phyloP scores from a whole-genome alignment of 1,140 invertebrate genomes.

The Conopomorpha cramerella region DNA sequence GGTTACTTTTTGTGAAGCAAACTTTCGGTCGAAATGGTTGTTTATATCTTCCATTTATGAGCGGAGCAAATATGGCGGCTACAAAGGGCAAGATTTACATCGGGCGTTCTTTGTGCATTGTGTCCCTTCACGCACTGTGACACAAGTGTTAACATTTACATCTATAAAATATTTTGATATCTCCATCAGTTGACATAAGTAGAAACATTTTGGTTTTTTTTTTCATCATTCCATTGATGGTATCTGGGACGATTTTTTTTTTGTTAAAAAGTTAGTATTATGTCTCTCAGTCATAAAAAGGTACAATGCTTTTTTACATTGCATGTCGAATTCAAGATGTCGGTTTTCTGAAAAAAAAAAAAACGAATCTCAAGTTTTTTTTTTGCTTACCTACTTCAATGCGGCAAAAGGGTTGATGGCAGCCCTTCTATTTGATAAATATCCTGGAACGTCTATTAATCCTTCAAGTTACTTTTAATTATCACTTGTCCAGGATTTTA shows the following conservation, averaged over 20 bases:
- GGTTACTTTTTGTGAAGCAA: slow-evolving; percentile 10
- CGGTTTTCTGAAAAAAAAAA: too few relatives aligned
- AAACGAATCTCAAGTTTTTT: too few relatives aligned
- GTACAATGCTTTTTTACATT: too few relatives aligned
- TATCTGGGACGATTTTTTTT: too few relatives aligned
- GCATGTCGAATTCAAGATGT: too few relatives aligned
- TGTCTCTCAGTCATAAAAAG: too few relatives aligned
- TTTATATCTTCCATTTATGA: slow-evolving; percentile 49
- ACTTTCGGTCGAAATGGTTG: slow-evolving; percentile 35
- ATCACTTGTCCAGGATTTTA: slow-evolving; percentile 39
- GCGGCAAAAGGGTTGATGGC: too few relatives aligned
- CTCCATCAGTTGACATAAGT: slow-evolving; percentile 51
- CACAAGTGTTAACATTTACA: slow-evolving; percentile 53
- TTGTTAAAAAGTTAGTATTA: too few relatives aligned
- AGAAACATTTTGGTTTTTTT: too few relatives aligned
- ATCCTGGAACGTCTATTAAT: slow-evolving; percentile 29
- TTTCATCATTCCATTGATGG: slow-evolving; percentile 8
- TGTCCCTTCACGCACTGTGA: slow-evolving; percentile 43
- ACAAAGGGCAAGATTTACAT: slow-evolving; percentile 45
- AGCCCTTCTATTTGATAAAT: slow-evolving; percentile 12
- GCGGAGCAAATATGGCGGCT: slow-evolving; percentile 20
- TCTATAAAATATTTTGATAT: slow-evolving; percentile 57
- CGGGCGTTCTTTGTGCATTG: slow-evolving; percentile 31
- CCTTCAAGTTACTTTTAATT: slow-evolving; percentile 40
- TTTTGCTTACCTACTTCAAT: too few relatives aligned